Percentiles rank a stretch among this genome's conserved stretches.
Conservation (phyloP, 1,140 invertebrate species). For the Riptortus pedestris region DNA sequence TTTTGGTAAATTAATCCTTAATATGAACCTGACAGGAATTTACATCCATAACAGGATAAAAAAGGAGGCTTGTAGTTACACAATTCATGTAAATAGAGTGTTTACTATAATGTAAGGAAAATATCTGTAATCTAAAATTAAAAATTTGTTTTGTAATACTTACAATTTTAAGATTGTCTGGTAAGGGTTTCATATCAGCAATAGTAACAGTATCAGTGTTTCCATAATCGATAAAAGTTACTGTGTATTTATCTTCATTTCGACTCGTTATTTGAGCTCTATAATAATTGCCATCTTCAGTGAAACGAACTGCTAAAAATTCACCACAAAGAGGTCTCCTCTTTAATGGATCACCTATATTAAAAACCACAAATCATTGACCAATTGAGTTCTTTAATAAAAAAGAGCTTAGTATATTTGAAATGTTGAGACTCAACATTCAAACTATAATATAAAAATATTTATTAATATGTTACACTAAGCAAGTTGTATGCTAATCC, state of each 20-base stretch:
- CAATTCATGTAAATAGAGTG: too few species aligned
- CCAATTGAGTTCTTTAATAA: not conserved
- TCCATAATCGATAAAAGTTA: slow-evolving; percentile 23
- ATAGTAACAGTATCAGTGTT: slow-evolving; percentile 4
- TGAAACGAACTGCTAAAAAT: not conserved
- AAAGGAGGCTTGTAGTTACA: too few species aligned
- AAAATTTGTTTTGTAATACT: too few species aligned
- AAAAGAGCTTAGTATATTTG: not conserved
- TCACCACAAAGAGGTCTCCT: slow-evolving; percentile 16
- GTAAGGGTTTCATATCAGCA: slow-evolving; percentile 7
- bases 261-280: slow-evolving; percentile 13
- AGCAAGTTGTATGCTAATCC: too few species aligned
- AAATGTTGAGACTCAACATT: not conserved
- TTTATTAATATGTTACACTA: too few species aligned
- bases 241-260: slow-evolving; percentile 15
- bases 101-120: too few species aligned
- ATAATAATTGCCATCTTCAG: slow-evolving; percentile 14
- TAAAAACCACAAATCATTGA: too few species aligned
- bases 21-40: too few species aligned
- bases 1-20: too few species aligned
- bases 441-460: not conserved
- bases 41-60: too few species aligned
- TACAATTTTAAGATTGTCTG: slow-evolving; percentile 16
- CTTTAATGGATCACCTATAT: slow-evolving; percentile 3
- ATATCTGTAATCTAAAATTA: too few species aligned